Conservation (phyloP, 2,888 invertebrate genomes). For the Xylophagus ater region DNA sequence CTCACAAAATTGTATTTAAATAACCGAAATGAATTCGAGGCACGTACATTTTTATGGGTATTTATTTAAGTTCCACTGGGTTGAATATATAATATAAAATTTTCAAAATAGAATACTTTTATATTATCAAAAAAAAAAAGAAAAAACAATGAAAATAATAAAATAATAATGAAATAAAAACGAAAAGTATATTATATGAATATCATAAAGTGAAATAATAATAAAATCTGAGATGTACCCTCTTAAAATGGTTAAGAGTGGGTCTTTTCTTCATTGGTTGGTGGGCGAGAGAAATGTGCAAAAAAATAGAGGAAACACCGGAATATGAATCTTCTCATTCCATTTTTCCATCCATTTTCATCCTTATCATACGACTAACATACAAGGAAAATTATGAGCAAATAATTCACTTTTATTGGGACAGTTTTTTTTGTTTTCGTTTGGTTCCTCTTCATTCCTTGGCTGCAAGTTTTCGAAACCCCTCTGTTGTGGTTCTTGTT, state of each 20-base stretch:
- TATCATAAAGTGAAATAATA: no score
- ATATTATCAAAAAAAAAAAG: no score
- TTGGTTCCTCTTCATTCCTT: conserved; percentile 7
- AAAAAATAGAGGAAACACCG: no score
- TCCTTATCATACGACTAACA: conserved; percentile 15
- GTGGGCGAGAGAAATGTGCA: no score
- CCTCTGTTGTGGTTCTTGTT: not conserved
- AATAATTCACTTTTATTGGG: conserved; percentile 17
- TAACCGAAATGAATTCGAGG: conserved; percentile 1
- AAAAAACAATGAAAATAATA: not conserved
- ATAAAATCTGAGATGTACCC: no score
- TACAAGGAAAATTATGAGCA: conserved; percentile 16
- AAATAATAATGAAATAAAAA: not conserved
- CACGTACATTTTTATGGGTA: conserved; percentile 7
- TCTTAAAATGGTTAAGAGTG: no score
- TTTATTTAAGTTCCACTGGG: conserved; percentile 4
- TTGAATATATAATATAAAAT: conserved; percentile 5
- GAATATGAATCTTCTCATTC: no score
- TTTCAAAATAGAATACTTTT: no score
- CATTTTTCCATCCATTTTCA: no score
- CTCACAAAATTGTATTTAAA: no score
- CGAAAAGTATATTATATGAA: conserved; percentile 1
- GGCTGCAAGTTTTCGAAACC: conserved; percentile 3
- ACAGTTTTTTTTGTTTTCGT: no score
- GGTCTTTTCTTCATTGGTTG: no score